These are phyloP conservation scores for Aphelenchoides fujianensis DNA, from an alignment of 1,140 invertebrate species.

Conservation along the genomic window DNA sequence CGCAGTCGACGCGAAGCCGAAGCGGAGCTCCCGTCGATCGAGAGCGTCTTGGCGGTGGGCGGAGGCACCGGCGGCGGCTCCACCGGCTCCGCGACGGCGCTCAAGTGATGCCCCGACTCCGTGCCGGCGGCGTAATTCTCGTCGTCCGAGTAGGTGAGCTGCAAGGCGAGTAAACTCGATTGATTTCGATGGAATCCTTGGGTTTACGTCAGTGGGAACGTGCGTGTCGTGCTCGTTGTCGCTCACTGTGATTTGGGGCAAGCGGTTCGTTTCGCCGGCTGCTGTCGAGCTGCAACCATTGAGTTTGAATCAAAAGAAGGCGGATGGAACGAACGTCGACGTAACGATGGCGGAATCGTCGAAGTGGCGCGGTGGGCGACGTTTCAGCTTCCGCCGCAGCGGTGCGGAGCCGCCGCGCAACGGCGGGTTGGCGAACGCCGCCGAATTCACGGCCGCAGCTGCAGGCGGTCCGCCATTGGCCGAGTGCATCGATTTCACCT, in stretches of 20 bases:
- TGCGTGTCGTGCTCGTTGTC: constrained; percentile 36
- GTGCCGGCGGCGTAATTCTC: constrained; percentile 39
- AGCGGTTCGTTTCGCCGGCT: background rate
- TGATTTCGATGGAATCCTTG: no score
- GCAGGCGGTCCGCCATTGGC: constrained; percentile 15
- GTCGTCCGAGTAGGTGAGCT: constrained; percentile 51
- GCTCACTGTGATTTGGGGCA: constrained; percentile 42
- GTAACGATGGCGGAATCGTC: constrained; percentile 16
- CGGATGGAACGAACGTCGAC: background rate
- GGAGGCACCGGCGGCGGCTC: background rate
- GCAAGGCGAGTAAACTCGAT: no score
- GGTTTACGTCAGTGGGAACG: no score
- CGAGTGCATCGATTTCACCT: constrained; percentile 23
- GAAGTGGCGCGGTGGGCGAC: constrained; percentile 14
- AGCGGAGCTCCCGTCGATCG: constrained; percentile 19
- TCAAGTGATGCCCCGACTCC: constrained; percentile 16
- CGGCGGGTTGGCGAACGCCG: background rate
- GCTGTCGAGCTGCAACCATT: background rate
- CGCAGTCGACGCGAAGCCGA: constrained; percentile 25
- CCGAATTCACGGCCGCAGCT: background rate
- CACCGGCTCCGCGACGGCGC: constrained; percentile 29
- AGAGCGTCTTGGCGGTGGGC: constrained; percentile 2
- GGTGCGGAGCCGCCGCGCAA: background rate
- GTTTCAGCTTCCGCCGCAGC: background rate
- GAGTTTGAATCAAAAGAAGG: no score